Conservation (phyloP, 2,113 vertebrate species). For the Daphoenositta chrysoptera region DNA sequence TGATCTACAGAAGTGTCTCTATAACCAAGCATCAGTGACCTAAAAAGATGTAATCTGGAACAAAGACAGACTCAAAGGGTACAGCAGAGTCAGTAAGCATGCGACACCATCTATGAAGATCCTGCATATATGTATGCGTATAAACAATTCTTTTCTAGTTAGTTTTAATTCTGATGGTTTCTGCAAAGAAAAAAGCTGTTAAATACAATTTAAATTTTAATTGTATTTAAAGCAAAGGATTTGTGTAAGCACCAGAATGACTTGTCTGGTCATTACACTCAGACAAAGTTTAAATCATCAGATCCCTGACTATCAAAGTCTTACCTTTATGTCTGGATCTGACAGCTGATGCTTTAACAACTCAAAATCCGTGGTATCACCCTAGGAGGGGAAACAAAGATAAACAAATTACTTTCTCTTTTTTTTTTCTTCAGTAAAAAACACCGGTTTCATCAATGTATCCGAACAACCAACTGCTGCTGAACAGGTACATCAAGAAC, state of each 20-base stretch:
- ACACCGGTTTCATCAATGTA: rapidly evolving
- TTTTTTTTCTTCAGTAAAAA: not conserved
- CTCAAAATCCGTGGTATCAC: constrained; percentile 86
- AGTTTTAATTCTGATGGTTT: not conserved
- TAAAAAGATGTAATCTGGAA: not conserved
- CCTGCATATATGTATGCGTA: rapidly evolving
- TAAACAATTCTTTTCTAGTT: not conserved
- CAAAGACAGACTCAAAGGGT: not conserved
- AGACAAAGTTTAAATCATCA: not conserved
- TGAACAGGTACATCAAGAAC: not conserved
- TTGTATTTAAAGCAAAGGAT: not conserved
- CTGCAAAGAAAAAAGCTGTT: not conserved
- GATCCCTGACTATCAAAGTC: not conserved
- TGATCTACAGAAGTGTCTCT: not conserved
- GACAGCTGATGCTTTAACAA: constrained; percentile 88
- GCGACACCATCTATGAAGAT: not conserved
- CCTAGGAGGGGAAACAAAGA: constrained; percentile 66
- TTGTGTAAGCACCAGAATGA: not conserved
- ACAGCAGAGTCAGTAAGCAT: not conserved
- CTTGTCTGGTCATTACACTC: not conserved
- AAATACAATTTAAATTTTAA: not conserved
- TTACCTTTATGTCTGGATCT: constrained; percentile 95
- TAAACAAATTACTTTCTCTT: rapidly evolving
- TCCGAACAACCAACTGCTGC: rapidly evolving
- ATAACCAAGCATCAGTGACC: not conserved